Evolutionary conservation across 2,113 vertebrate species (phyloP).

Genomic region (Phasianus colchicus): DNA sequence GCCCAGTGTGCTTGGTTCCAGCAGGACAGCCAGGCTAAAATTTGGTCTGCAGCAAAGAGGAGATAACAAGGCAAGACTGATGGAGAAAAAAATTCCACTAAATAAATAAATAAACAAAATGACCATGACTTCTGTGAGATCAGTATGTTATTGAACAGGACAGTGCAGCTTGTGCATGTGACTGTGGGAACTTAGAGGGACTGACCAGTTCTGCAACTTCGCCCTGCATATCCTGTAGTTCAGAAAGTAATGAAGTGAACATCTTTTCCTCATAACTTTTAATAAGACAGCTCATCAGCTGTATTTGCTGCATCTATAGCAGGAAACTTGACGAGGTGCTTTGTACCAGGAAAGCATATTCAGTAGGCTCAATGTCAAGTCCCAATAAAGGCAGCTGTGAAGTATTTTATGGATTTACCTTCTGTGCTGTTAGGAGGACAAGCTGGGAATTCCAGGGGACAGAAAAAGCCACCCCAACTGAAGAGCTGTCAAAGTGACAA

Average conservation of each 20-base stretch:
- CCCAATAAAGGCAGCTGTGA: conserved; percentile 50
- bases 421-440: conserved; percentile 59
- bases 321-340: conserved; percentile 50
- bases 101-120: neutral
- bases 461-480: conserved; percentile 52
- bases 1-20: neutral
- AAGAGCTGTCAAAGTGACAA: conserved; percentile 69
- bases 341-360: conserved; percentile 47
- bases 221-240: neutral
- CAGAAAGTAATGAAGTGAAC: conserved; percentile 48
- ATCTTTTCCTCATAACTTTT: conserved; percentile 61
- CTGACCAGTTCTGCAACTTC: neutral
- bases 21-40: neutral
- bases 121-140: neutral
- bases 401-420: conserved; percentile 63
- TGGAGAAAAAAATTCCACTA: neutral
- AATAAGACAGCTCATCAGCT: conserved; percentile 59
- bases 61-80: neutral
- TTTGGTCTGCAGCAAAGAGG: neutral
- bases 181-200: neutral
- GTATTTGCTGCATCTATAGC: neutral
- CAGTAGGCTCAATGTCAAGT: conserved; percentile 47
- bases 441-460: conserved; percentile 56
- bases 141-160: neutral
- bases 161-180: neutral